Conservation (phyloP, 2,797 vertebrate genomes). For the Podarcis lilfordi region DNA sequence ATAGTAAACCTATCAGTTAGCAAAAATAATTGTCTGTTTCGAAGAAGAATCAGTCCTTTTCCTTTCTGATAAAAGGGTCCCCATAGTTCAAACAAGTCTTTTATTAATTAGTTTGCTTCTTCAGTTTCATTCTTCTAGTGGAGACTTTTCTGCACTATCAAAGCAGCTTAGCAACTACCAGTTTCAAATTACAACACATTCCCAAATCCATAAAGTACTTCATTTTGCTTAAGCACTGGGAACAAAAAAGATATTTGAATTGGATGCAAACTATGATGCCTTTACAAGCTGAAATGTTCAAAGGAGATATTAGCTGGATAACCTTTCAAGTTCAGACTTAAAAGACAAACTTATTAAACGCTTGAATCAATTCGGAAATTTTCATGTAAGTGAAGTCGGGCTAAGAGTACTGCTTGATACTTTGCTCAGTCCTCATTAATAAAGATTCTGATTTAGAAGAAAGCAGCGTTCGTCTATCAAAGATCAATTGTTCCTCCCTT, state of each 20-base stretch:
- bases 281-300: conserved; percentile 51
- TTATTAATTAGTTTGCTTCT: conserved; percentile 65
- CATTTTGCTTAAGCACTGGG: conserved; percentile 28
- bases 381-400: conserved; percentile 40
- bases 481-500: neutral
- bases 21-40: conserved; percentile 50
- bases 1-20: neutral
- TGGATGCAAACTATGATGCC: conserved; percentile 35
- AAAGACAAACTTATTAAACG: conserved; percentile 52
- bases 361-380: conserved; percentile 25
- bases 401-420: conserved; percentile 31
- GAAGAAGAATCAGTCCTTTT: conserved; percentile 10
- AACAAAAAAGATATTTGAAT: conserved; percentile 46
- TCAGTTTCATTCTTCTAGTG: conserved; percentile 33
- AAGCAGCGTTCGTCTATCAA: neutral
- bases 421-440: conserved; percentile 7
- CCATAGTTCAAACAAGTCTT: conserved; percentile 53
- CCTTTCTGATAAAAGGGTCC: conserved; percentile 30
- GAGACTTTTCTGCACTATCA: conserved; percentile 42
- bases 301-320: conserved; percentile 54
- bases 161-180: conserved; percentile 50
- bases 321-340: conserved; percentile 56
- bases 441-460: neutral
- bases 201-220: conserved; percentile 34
- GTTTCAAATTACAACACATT: conserved; percentile 57